phyloP scores from a whole-genome alignment of 2,113 vertebrate genomes.

The Pseudois nayaur region DNA sequence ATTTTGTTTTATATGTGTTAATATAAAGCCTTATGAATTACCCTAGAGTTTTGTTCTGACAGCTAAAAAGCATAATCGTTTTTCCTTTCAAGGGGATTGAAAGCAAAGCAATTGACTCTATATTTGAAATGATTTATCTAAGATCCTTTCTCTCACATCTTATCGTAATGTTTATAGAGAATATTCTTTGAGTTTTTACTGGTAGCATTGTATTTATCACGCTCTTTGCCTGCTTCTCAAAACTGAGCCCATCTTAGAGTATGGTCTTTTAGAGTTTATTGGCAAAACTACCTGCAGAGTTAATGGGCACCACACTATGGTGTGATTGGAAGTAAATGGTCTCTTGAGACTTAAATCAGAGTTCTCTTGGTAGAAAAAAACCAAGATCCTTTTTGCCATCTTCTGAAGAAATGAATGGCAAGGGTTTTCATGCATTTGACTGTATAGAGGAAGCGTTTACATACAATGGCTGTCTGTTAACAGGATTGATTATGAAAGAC shows the following conservation, averaged over 20 bases:
- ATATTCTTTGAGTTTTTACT: conserved; percentile 68
- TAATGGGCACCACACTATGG: conserved; percentile 45
- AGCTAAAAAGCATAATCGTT: conserved; percentile 86
- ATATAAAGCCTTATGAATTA: conserved; percentile 87
- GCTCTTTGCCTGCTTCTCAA: conserved; percentile 55
- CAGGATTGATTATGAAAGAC: not conserved
- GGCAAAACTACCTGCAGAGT: conserved; percentile 27
- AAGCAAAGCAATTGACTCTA: conserved; percentile 79
- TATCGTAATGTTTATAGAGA: conserved; percentile 63
- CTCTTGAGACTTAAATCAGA: conserved; percentile 28
- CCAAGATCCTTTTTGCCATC: not conserved
- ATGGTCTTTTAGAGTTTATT: conserved; percentile 58
- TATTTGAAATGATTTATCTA: conserved; percentile 81
- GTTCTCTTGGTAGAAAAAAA: not conserved
- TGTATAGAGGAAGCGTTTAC: not conserved
- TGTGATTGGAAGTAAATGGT: conserved; percentile 50
- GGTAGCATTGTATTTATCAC: conserved; percentile 62
- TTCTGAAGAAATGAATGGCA: not conserved
- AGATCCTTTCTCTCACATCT: conserved; percentile 75
- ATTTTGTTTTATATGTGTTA: conserved; percentile 86
- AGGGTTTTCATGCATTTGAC: not conserved
- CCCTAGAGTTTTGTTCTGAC: conserved; percentile 79
- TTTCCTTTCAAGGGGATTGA: conserved; percentile 80
- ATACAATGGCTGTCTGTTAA: not conserved
- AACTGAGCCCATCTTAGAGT: conserved; percentile 44